A percentile compares a stretch with the other conserved stretches of the same genome.
Conservation (phyloP, 2,797 vertebrate genomes). For the Halcyon chelicuti region DNA sequence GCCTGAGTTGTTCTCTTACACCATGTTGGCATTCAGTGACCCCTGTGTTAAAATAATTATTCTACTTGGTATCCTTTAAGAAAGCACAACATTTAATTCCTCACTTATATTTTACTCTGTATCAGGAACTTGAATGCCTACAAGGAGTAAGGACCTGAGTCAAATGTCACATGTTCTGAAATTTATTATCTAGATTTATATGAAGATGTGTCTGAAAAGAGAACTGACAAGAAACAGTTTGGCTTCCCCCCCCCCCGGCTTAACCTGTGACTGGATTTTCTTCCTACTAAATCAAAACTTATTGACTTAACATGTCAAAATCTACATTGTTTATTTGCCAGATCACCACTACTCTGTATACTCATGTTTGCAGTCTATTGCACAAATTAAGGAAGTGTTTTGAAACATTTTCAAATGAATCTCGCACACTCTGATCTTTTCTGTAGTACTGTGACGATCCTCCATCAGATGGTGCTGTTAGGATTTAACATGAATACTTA, state of each 20-base stretch:
- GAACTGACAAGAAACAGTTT: not conserved
- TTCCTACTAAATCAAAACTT: not conserved
- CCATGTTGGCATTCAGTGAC: not conserved
- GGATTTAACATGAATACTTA: slow-evolving; percentile 32
- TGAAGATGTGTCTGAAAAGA: not conserved
- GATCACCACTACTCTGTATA: not conserved
- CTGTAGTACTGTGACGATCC: not conserved
- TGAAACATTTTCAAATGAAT: not conserved
- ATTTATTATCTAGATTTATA: not conserved
- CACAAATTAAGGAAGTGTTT: not conserved
- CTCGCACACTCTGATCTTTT: not conserved
- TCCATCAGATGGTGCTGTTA: slow-evolving; percentile 68
- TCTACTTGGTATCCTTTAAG: not conserved
- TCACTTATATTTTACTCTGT: not conserved
- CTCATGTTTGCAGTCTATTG: not conserved
- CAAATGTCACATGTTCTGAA: not conserved
- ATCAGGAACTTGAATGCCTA: not conserved
- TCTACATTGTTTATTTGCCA: not conserved
- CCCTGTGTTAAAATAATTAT: not conserved
- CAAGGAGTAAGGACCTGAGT: not conserved
- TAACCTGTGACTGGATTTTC: not conserved
- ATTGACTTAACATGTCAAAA: not conserved
- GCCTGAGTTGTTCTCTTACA: not conserved
- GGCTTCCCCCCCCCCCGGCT: no score
- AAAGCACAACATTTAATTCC: not conserved